Evolutionary conservation across 2,797 vertebrate species (phyloP).

Genomic region (Crenuchus spilurus): DNA sequence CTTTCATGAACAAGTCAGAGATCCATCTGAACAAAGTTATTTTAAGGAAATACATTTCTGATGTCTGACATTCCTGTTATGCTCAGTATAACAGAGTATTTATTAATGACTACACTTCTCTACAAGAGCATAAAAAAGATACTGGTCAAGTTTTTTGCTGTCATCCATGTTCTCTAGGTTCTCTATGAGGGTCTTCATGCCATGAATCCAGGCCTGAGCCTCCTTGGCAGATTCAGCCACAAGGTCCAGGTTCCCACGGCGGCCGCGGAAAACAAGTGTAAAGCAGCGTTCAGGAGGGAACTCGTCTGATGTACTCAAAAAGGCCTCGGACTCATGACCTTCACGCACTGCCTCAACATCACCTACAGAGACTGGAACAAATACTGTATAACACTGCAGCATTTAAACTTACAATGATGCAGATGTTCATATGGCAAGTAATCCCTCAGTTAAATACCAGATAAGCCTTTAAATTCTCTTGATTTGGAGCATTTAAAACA

Average conservation of each 20-base stretch:
- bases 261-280: slow-evolving; percentile 91
- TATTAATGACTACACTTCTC: no score
- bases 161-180: slow-evolving; percentile 90
- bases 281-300: slow-evolving; percentile 88
- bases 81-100: no score
- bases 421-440: neutral
- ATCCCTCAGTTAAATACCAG: neutral
- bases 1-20: slow-evolving; percentile 93
- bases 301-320: slow-evolving; percentile 87
- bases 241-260: slow-evolving; percentile 89
- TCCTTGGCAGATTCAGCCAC: slow-evolving; percentile 85
- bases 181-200: slow-evolving; percentile 86
- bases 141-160: slow-evolving; percentile 91
- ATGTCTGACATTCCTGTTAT: no score
- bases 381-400: neutral
- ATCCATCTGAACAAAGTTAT: slow-evolving; percentile 82
- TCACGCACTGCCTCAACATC: slow-evolving; percentile 91
- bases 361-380: slow-evolving; percentile 84
- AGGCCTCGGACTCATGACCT: slow-evolving; percentile 90
- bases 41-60: slow-evolving; percentile 71
- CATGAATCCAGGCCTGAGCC: slow-evolving; percentile 88
- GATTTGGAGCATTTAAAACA: neutral
- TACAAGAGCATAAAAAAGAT: slow-evolving; percentile 77
- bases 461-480: neutral
- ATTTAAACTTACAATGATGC: neutral